Evolutionary conservation across 2,888 invertebrate genomes (phyloP).

Genomic region (Troides helena): DNA sequence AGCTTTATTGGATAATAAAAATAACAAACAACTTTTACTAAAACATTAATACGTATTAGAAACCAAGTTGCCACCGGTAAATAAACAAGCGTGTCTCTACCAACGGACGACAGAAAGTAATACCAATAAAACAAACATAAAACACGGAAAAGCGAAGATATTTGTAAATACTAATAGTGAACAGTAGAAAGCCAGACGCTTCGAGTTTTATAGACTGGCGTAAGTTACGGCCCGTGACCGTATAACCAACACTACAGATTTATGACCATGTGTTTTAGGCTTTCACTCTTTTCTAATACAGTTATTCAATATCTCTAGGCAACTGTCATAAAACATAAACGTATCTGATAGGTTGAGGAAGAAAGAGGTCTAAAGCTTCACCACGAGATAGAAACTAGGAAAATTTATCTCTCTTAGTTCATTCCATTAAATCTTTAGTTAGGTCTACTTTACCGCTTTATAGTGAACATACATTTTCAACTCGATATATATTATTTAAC

Average conservation of each 20-base stretch:
- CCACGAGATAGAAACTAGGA: neutral
- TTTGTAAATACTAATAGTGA: slow-evolving; percentile 19
- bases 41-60: neutral
- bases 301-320: neutral
- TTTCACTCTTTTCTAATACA: slow-evolving; percentile 20
- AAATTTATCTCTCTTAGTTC: too few species aligned
- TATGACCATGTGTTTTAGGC: slow-evolving; percentile 21
- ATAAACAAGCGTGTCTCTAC: slow-evolving; percentile 5
- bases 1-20: slow-evolving; percentile 3
- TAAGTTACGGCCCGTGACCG: slow-evolving; percentile 19
- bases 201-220: slow-evolving; percentile 23
- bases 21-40: neutral
- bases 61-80: slow-evolving; percentile 1
- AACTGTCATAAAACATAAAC: slow-evolving; percentile 1
- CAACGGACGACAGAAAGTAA: slow-evolving; percentile 13
- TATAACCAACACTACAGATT: slow-evolving; percentile 14
- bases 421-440: too few species aligned
- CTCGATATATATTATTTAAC: too few species aligned
- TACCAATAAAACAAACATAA: slow-evolving; percentile 27
- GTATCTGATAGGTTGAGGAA: neutral
- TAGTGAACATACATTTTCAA: too few species aligned
- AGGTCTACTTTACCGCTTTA: too few species aligned
- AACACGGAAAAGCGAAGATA: slow-evolving; percentile 18
- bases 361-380: neutral
- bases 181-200: slow-evolving; percentile 17